phyloP scores from a whole-genome alignment of 2,888 invertebrate genomes.

The Xylota segnis region DNA sequence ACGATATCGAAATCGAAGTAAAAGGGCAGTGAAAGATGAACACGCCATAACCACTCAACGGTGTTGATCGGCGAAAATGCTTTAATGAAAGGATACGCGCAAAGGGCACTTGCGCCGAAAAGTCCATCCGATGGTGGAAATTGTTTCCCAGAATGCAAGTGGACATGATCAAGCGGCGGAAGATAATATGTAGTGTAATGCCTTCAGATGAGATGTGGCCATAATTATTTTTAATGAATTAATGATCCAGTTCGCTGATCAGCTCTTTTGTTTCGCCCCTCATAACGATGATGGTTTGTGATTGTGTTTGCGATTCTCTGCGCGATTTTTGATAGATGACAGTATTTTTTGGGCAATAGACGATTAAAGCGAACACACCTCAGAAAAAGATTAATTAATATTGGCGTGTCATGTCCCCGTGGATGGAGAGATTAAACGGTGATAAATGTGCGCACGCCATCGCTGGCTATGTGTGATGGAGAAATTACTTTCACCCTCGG shows the following conservation, averaged over 20 bases:
- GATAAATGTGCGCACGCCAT: no score
- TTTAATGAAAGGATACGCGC: constrained; percentile 70
- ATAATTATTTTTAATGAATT: constrained; percentile 74
- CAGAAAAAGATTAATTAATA: constrained; percentile 11
- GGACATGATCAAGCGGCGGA: constrained; percentile 61
- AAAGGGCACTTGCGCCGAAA: constrained; percentile 67
- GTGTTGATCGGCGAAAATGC: constrained; percentile 71
- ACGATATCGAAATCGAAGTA: constrained; percentile 8
- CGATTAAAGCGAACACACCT: constrained; percentile 1
- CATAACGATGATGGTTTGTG: constrained; percentile 20
- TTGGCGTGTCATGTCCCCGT: neutral
- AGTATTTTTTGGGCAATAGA: constrained; percentile 9
- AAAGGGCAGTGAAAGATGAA: constrained; percentile 59
- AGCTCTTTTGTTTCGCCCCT: constrained; percentile 65
- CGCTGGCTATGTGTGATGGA: no score
- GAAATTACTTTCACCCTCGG: constrained; percentile 57
- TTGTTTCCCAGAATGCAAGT: constrained; percentile 68
- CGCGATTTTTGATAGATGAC: constrained; percentile 18
- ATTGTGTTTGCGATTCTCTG: neutral
- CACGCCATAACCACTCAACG: constrained; percentile 71
- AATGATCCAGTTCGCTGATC: constrained; percentile 67
- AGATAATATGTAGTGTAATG: constrained; percentile 68
- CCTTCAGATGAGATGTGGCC: constrained; percentile 47
- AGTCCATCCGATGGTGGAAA: constrained; percentile 52
- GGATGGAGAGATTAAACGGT: constrained; percentile 37